A percentile compares a stretch with the other conserved stretches of the same genome.
phyloP scores from a whole-genome alignment of 2,797 vertebrate genomes.

The Ispidina picta region DNA sequence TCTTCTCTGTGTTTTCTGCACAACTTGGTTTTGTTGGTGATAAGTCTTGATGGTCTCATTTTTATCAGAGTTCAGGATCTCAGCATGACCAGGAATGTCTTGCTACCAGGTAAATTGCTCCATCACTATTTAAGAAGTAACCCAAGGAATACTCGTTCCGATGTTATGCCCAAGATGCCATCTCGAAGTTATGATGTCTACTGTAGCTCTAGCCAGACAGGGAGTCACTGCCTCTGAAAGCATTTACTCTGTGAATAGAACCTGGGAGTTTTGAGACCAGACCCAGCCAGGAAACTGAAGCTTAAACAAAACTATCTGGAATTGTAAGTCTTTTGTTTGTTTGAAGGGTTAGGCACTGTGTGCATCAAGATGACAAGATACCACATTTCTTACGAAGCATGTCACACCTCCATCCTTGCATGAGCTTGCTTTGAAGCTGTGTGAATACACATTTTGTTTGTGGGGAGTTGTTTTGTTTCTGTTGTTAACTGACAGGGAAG shows the following conservation, averaged over 20 bases:
- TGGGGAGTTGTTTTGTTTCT: fast-evolving
- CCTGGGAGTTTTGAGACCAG: not conserved
- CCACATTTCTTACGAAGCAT: not conserved
- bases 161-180: not conserved
- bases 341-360: not conserved
- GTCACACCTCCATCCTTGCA: fast-evolving
- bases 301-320: not conserved
- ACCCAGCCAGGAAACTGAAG: not conserved
- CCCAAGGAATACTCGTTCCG: not conserved
- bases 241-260: not conserved
- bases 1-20: not conserved
- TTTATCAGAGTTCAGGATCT: not conserved
- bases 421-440: not conserved
- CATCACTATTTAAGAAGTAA: not conserved
- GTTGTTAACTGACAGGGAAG: not conserved
- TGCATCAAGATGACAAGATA: not conserved
- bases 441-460: not conserved
- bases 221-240: not conserved
- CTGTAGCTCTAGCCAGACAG: not conserved
- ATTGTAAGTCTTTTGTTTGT: not conserved
- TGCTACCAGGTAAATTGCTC: not conserved
- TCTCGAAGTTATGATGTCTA: not conserved
- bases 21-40: fast-evolving
- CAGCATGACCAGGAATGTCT: not conserved
- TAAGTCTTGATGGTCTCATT: fast-evolving